Base-by-base conservation (phyloP, 2,888 invertebrate species). In the Nowickia ferox region DNA sequence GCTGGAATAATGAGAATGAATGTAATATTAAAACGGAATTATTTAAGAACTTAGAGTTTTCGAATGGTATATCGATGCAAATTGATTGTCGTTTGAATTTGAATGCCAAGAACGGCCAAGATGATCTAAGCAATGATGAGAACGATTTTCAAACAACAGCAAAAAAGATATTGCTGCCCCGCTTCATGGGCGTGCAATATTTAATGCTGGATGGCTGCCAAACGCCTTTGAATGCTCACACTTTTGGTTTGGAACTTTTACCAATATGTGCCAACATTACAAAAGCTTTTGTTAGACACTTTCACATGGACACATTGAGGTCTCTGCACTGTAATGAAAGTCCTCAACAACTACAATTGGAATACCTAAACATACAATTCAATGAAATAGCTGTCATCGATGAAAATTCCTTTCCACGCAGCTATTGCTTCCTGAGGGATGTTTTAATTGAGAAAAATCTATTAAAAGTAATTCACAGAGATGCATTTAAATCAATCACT, bases 191-290 rank as follows among this genome's bases (percentile, higher is more conserved):
- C 63, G 86, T 88, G 38, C 85, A 88, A 66, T 79, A 86, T 78
- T 87, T 89, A 75, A 87, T 87, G 48, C 88, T 92, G 40, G 89
- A 92, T 84, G 92, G 92, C 46, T 90, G 90, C 51, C 90, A 89
- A 75, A 89, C 90, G 19, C 88, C 90, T 42, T 87, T 91, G 22
- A 87, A 90, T 75, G 84, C 87, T 0, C 75, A 84, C 38, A 91
- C 89, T 69, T 92, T 91, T 86, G 92, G 92, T 5, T 79, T 92
- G 82, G 91, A 91, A 81, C 90, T 89, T 78, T 87, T 92, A 86
- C 90, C 91, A 22, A 90, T 91, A 65, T 92, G 92, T 79, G 86
- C 72, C 0, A 86, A 88, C 17, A 87, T 92, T 66, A 86, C 89
- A 22, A 89, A 88, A 68, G 75, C 89, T 4, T 86, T 88, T 46